These are phyloP conservation scores for Apotomis turbidana DNA, from an alignment of 2,888 invertebrate genomes.

Conservation along the genomic window DNA sequence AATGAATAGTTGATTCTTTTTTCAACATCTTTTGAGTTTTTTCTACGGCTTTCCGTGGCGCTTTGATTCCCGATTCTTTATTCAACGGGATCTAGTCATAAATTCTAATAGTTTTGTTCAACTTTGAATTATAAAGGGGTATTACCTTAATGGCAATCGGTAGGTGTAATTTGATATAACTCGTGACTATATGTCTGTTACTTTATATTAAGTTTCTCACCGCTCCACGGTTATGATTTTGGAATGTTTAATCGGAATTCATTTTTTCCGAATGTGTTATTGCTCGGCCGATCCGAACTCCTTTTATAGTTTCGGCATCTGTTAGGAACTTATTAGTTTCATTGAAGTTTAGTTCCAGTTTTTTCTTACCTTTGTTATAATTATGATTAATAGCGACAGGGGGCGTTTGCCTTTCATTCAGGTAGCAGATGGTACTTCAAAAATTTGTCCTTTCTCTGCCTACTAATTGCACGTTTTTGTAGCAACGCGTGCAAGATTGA, in stretches of 20 bases:
- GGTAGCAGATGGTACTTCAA: slow-evolving; percentile 57
- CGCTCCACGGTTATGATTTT: slow-evolving; percentile 45
- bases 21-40: slow-evolving; percentile 71
- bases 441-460: slow-evolving; percentile 31
- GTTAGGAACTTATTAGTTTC: slow-evolving; percentile 48
- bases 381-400: slow-evolving; percentile 67
- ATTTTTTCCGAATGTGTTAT: slow-evolving; percentile 29
- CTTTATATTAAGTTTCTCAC: slow-evolving; percentile 61
- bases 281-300: slow-evolving; percentile 36
- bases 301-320: slow-evolving; percentile 49
- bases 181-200: slow-evolving; percentile 66
- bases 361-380: slow-evolving; percentile 58
- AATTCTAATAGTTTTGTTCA: slow-evolving; percentile 79
- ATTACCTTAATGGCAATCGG: slow-evolving; percentile 82
- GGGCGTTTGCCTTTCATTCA: slow-evolving; percentile 59
- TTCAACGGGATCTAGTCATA: slow-evolving; percentile 78
- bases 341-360: slow-evolving; percentile 51
- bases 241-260: slow-evolving; percentile 48
- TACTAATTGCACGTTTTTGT: slow-evolving; percentile 35
- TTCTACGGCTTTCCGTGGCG: slow-evolving; percentile 71
- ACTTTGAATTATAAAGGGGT: slow-evolving; percentile 80
- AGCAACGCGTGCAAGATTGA: slow-evolving; percentile 30
- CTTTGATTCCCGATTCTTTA: slow-evolving; percentile 80
- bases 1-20: slow-evolving; percentile 74
- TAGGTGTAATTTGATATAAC: slow-evolving; percentile 80